Base-by-base conservation (phyloP, 2,113 vertebrate species). In the Antennarius striatus region DNA sequence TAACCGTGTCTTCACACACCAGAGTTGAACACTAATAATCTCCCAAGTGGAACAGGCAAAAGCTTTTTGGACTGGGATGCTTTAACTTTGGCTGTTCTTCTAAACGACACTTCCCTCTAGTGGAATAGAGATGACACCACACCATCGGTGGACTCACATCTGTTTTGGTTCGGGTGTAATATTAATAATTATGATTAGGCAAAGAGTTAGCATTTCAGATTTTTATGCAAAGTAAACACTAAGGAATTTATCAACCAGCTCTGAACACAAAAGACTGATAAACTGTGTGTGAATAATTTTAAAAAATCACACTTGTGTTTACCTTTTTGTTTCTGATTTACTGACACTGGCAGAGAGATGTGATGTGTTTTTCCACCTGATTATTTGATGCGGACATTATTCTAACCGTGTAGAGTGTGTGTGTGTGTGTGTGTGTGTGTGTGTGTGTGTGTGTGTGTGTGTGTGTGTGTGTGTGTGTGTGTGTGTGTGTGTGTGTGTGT, bases 381-480 rank as follows among this genome's bases (percentile, higher is more conserved):
- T 71, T 40, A 75, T 71, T 77, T 69, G 50, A 81, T 61, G n/a
- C 3, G 9, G 40, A 29, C 59, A 60, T 84, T 82, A 71, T 79
- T 88, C 53, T 67, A 74, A 49, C 68, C 52, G 28, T 82, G 68
- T 72, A 42, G 39, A 42, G 51, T 36, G 32, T 36, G 32, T 57
- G 46, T 22, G 22, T 22, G 22, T 57, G 73, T 82, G 62, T 81
- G 62, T 36, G 32, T 36, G 32, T 57, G 46, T 22, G 22, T 22
- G 22, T 57, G 73, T 82, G 62, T 81, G 62, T 36, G 32, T 36
- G 32, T 57, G 46, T 22, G 22, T 22, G 22, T 57, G 73, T 82
- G 62, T 81, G 62, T 36, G 32, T 36, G 32, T 57, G 46, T 22
- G 22, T 22, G 22, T 57, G 73, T 82, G 62, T 81, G 62, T 36